Evolutionary conservation across 2,888 invertebrate species (phyloP), one percentile per base, ranked within the genome.

Genomic region (Xestia xanthographa): DNA sequence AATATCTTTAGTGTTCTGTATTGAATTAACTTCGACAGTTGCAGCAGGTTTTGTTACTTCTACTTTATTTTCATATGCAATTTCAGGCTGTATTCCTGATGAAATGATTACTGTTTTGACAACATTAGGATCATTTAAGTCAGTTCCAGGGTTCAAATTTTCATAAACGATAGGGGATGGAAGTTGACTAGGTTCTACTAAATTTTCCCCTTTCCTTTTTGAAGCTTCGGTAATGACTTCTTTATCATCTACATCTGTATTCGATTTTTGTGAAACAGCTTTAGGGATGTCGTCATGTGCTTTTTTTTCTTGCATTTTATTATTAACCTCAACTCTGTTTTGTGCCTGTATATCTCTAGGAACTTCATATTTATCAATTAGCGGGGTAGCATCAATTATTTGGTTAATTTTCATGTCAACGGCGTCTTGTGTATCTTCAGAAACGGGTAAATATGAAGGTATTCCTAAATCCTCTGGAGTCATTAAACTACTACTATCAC

Each of bases 381-480:
- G 34, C 0, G 29, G 43, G 50, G 58, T 26, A 66, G 71, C 43
- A 66, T 77, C 70, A 63, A 66, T 71, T 41, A 50, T 80, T 67
- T 87, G 79, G 72, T 86, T 77, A 11, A 88, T 81, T 62, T 88
- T 80, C 69, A 86, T 68, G 80, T 94, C 94, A 41, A 92, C 88
- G 6, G 93, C 94, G 85, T 95, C 94, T 86, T 94, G 93, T 4
- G 94, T 93, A 62, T 95, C 94, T 85, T 95, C 95, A 89, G 92
- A 93, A 26, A 94, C 87, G 0, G 92, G 91, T 22, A 87, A 81
- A 87, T 92, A 94, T 80, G 80, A 29, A 50, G 85, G 80, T 80
- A 95, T 86, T 68, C 94, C 95, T 83, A 96, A 91, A 87, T 96
- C 96, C 85, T 95, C 95, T 14, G 95, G 96, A 48, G 93, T 94